A percentile compares a stretch with the other conserved stretches of the same genome.
phyloP scores from a whole-genome alignment of 2,888 invertebrate species.

The Platycnemis pennipes region DNA sequence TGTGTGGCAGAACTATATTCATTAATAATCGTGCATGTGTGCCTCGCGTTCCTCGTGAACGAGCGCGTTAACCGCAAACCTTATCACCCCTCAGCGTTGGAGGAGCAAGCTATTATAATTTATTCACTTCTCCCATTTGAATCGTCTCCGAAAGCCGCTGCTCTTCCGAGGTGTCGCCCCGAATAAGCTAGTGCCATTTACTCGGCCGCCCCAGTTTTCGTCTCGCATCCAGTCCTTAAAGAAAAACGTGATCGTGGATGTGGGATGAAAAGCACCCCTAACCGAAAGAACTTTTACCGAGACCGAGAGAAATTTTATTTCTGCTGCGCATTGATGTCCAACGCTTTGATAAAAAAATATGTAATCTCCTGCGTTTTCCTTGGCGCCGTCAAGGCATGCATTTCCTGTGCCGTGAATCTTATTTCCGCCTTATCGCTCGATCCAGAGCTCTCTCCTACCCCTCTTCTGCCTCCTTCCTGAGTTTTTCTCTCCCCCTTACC shows the following conservation, averaged over 20 bases:
- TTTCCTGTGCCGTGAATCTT: slow-evolving; percentile 61
- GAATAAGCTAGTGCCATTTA: not conserved
- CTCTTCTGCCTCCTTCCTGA: not conserved
- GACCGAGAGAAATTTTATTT: slow-evolving; percentile 15
- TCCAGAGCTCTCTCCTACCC: slow-evolving; percentile 19
- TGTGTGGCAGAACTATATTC: not conserved
- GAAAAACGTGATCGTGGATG: not conserved
- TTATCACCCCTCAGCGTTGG: not conserved
- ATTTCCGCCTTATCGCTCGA: slow-evolving; percentile 60
- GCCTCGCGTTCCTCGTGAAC: not conserved
- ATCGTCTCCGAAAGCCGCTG: not conserved
- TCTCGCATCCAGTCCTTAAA: not conserved
- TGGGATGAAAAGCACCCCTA: not conserved
- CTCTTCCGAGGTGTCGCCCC: not conserved
- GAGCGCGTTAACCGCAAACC: not conserved
- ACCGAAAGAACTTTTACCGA: too few species aligned
- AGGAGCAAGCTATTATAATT: not conserved
- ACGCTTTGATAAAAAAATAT: slow-evolving; percentile 42
- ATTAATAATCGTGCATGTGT: not conserved
- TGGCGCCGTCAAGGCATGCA: slow-evolving; percentile 50
- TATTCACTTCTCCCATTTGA: not conserved
- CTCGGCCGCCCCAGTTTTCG: not conserved
- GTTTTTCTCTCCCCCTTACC: not conserved
- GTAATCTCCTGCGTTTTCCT: slow-evolving; percentile 57
- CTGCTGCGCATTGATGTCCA: slow-evolving; percentile 34